Evolutionary conservation across 2,888 invertebrate species (phyloP).

Genomic region (Teleiodes luculella): DNA sequence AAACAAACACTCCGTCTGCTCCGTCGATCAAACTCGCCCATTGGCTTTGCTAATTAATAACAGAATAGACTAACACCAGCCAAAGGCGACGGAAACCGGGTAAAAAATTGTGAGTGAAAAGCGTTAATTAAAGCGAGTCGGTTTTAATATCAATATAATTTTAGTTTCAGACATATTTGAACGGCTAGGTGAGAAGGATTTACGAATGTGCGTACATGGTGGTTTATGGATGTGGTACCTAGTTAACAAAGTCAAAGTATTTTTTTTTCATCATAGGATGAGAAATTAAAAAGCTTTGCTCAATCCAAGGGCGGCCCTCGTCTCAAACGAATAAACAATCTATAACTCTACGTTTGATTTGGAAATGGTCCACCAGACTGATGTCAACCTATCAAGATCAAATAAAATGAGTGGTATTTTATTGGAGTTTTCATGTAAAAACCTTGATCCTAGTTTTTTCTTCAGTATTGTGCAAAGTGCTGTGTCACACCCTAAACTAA

Average conservation of each 20-base stretch:
- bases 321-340: no score
- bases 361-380: no score
- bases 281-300: no score
- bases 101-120: constrained; percentile 70
- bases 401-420: no score
- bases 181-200: constrained; percentile 4
- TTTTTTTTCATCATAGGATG: not conserved
- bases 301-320: no score
- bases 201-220: not conserved
- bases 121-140: constrained; percentile 67
- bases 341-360: no score
- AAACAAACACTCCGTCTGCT: no score
- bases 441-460: no score
- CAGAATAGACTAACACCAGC: constrained; percentile 59
- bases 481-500: no score
- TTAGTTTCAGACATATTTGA: constrained; percentile 67
- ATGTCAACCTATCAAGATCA: no score
- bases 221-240: constrained; percentile 20
- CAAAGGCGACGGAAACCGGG: constrained; percentile 51
- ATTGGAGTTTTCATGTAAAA: no score
- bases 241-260: not conserved
- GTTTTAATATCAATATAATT: constrained; percentile 71
- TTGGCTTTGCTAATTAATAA: constrained; percentile 67
- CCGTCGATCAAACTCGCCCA: constrained; percentile 19
- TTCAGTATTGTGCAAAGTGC: no score